A percentile compares a stretch with the other conserved stretches of the same genome.
Conservation (phyloP, 2,888 invertebrate species). For the Mythimna ferrago region DNA sequence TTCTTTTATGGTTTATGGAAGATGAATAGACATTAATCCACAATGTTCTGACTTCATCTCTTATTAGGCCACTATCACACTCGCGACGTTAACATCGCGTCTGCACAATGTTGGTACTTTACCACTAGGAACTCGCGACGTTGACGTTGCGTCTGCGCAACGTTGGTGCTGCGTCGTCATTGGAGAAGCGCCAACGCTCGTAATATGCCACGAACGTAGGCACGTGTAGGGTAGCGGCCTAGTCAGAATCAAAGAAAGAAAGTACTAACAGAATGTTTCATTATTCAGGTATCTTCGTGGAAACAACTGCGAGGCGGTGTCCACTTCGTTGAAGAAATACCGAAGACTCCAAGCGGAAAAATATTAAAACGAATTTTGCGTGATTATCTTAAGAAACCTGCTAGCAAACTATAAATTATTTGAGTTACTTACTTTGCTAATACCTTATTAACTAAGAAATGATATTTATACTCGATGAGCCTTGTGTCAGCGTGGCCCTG, state of each 20-base stretch:
- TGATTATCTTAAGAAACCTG: conserved; percentile 67
- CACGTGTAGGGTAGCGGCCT: too few species aligned
- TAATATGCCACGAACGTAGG: too few species aligned
- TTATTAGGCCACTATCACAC: background rate
- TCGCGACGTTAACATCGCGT: too few species aligned
- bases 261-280: conserved; percentile 29
- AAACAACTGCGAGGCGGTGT: conserved; percentile 94
- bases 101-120: too few species aligned
- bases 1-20: background rate
- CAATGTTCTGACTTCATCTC: background rate
- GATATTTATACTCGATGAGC: too few species aligned
- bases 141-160: too few species aligned
- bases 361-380: conserved; percentile 92
- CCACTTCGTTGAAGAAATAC: conserved; percentile 93
- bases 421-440: background rate
- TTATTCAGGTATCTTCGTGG: conserved; percentile 90
- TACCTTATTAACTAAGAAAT: background rate
- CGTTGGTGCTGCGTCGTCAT: too few species aligned
- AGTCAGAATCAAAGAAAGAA: background rate
- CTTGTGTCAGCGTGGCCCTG: too few species aligned
- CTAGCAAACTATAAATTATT: conserved; percentile 53
- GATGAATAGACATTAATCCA: background rate
- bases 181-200: too few species aligned
- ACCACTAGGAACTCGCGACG: too few species aligned
- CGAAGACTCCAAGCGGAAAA: conserved; percentile 94